Percentiles rank a stretch among this genome's conserved stretches.
phyloP scores from a whole-genome alignment of 2,888 invertebrate genomes.

The Drosophila histrio region DNA sequence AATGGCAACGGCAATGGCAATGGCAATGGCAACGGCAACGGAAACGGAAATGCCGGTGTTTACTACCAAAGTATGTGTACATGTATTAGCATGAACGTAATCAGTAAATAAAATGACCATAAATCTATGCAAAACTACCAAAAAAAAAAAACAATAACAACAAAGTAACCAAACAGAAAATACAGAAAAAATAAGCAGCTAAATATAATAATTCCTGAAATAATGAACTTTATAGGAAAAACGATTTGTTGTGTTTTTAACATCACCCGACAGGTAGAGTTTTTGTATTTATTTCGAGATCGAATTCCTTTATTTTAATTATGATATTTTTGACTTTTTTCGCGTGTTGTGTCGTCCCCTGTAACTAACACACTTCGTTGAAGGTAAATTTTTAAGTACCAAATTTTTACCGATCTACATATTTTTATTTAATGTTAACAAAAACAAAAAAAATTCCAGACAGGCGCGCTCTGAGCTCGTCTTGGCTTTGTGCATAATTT shows the following conservation, averaged over 20 bases:
- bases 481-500: slow-evolving; percentile 75
- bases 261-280: slow-evolving; percentile 43
- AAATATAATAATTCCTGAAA: slow-evolving; percentile 8
- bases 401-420: slow-evolving; percentile 30
- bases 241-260: slow-evolving; percentile 24
- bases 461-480: slow-evolving; percentile 40
- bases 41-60: slow-evolving; percentile 81
- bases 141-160: slow-evolving; percentile 19
- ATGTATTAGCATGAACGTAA: slow-evolving; percentile 76
- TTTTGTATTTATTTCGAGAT: slow-evolving; percentile 31
- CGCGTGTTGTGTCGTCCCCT: slow-evolving; percentile 72
- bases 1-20: slow-evolving; percentile 68
- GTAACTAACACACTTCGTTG: slow-evolving; percentile 66
- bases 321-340: slow-evolving; percentile 43
- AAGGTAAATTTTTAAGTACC: slow-evolving; percentile 54
- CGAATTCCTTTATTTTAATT: slow-evolving; percentile 17
- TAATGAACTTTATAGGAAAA: slow-evolving; percentile 42
- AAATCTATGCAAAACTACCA: slow-evolving; percentile 42
- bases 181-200: slow-evolving; percentile 33
- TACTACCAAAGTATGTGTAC: slow-evolving; percentile 84
- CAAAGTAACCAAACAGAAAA: slow-evolving; percentile 11
- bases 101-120: slow-evolving; percentile 57
- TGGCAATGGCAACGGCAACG: slow-evolving; percentile 71
- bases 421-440: slow-evolving; percentile 52
- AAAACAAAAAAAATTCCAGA: slow-evolving; percentile 17